Evolutionary conservation across 2,113 vertebrate genomes (phyloP), one percentile per base, ranked within the genome.

Genomic region (Notothenia rossii): DNA sequence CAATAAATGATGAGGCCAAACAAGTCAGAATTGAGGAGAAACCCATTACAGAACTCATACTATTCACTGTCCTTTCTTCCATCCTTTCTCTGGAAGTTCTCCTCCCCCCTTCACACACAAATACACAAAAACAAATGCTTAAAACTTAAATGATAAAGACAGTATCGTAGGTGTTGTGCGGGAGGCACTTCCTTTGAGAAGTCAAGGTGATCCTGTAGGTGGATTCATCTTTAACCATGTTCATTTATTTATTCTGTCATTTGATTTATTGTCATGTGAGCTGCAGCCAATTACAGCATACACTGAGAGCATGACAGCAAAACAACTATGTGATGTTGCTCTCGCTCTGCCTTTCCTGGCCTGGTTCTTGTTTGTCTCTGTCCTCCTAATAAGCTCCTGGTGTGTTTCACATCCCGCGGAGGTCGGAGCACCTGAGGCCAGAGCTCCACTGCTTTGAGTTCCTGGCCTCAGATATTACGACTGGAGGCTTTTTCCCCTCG

Each of bases 341-440:
- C 33, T 55, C 51, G 22, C 45, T 63, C 63, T 60, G 71, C 12
- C 53, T 69, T n/a, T 60, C 84, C 7, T 73, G 12, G 48, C 74
- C 71, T 43, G 59, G 43, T 43, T 62, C 17, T 79, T 86, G 62
- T 83, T 82, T 70, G 76, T 82, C 63, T 79, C 72, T 61, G 59
- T 59, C 62, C 62, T 73, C 29, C 51, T 89, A 88, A 90, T 85
- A 40, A 80, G 72, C 82, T 89, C 40, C 50, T 43, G 63, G 72
- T 87, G 59, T 68, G 64, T 53, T 86, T 7, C 40, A 60, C 74
- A 81, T 82, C 74, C 81, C 58, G 33, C 3, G 7, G 48, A 72
- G 65, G 69, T 53, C 10, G 15, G 33, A 71, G 62, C 55, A 81
- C 84, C 84, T 81, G 73, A 76, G 76, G 73, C 80, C 69, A 73